phyloP scores from a whole-genome alignment of 1,140 invertebrate genomes.

The Chironomus striatipennis region DNA sequence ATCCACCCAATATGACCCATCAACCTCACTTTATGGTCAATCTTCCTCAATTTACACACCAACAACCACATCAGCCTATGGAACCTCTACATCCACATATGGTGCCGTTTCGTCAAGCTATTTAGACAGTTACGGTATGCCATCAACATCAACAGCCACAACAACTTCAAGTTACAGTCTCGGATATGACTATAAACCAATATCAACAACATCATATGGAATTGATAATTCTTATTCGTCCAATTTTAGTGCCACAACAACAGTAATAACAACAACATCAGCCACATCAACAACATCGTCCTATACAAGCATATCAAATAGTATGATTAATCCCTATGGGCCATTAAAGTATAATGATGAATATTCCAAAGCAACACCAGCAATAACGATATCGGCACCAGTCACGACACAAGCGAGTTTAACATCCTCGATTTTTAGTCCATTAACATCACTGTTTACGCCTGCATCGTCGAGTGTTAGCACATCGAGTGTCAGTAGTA shows the following conservation, averaged over 20 bases:
- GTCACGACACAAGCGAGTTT: conserved; percentile 36
- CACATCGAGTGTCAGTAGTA: not conserved
- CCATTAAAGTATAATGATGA: conserved; percentile 25
- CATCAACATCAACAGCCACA: not conserved
- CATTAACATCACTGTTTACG: not conserved
- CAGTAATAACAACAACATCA: not conserved
- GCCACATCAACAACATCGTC: not conserved
- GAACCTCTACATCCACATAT: no score
- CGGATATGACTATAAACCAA: no score
- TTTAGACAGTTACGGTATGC: not conserved
- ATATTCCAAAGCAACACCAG: conserved; percentile 28
- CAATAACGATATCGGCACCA: conserved; percentile 34
- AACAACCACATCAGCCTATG: no score
- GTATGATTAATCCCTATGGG: not conserved
- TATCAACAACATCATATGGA: no score
- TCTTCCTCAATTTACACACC: no score
- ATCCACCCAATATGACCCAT: no score
- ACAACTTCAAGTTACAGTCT: no score
- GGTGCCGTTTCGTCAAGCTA: no score
- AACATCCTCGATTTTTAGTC: not conserved
- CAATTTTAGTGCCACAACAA: not conserved
- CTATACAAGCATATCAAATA: not conserved
- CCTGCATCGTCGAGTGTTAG: not conserved
- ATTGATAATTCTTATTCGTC: no score
- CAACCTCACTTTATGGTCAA: no score